Conservation (phyloP, 2,113 vertebrate genomes). For the Struthidea cinerea region DNA sequence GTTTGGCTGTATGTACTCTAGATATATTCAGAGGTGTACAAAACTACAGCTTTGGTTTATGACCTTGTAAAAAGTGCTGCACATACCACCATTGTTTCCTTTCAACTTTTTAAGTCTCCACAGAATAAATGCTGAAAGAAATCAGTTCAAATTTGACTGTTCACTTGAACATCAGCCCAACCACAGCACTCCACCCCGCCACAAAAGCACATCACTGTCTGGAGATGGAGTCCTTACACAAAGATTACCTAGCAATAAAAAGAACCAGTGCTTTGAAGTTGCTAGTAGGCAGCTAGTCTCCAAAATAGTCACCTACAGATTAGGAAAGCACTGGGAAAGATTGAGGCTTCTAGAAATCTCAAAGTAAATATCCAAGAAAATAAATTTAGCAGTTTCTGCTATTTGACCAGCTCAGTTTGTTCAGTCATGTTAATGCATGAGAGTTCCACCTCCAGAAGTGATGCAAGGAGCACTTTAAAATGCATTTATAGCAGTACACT, state of each 20-base stretch:
- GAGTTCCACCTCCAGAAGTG: neutral
- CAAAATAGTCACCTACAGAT: neutral
- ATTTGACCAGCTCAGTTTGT: neutral
- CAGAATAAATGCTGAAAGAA: neutral
- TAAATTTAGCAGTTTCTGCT: neutral
- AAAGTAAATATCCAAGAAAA: neutral
- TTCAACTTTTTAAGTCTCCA: neutral
- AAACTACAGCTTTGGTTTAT: neutral
- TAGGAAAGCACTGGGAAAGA: neutral
- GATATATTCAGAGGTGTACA: neutral
- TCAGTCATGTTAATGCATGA: neutral
- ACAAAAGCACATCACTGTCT: neutral
- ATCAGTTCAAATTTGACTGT: neutral
- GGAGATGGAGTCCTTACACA: neutral
- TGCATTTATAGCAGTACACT: neutral
- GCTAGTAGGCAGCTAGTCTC: neutral
- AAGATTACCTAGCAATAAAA: neutral
- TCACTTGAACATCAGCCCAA: neutral
- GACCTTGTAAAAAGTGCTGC: neutral
- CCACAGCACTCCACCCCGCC: accelerated
- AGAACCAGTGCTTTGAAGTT: neutral
- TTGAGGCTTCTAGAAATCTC: neutral
- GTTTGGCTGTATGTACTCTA: neutral
- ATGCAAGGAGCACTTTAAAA: neutral
- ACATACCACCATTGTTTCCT: neutral